A percentile compares a stretch with the other conserved stretches of the same genome.
These are phyloP conservation scores for Chascanopsetta lugubris DNA, from an alignment of 2,113 vertebrate genomes.

Conservation along the genomic window DNA sequence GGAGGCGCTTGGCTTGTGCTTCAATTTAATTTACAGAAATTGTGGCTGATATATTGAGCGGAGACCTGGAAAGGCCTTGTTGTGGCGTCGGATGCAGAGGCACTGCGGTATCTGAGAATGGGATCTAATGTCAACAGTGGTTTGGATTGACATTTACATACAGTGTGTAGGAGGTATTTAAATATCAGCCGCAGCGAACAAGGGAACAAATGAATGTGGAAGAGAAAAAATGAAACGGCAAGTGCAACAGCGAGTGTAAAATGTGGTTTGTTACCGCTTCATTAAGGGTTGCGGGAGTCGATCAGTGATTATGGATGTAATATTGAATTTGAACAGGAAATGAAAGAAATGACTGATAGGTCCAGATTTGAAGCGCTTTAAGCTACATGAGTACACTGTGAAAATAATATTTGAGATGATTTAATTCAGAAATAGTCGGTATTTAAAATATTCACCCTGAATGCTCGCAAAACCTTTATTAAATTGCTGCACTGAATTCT, in stretches of 20 bases:
- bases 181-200: conserved; percentile 38
- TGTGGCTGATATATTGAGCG: conserved; percentile 2
- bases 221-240: conserved; percentile 10
- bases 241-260: not conserved
- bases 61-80: conserved; percentile 24
- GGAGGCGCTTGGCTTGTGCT: conserved; percentile 1
- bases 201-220: conserved; percentile 13
- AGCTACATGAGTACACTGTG: not conserved
- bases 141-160: conserved; percentile 61
- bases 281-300: not conserved
- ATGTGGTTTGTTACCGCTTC: not conserved
- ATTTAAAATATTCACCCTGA: conserved; percentile 13
- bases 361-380: conserved; percentile 2
- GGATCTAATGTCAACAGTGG: conserved; percentile 58
- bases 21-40: conserved; percentile 49
- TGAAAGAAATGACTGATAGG: not conserved
- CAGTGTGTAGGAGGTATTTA: conserved; percentile 47
- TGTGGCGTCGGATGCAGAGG: conserved; percentile 22
- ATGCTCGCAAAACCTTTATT: conserved; percentile 40
- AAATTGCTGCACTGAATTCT: conserved; percentile 37
- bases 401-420: conserved; percentile 6
- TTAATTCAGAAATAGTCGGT: conserved; percentile 1
- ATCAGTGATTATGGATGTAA: conserved; percentile 11
- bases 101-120: conserved; percentile 23
- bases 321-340: conserved; percentile 7